Evolutionary conservation across 2,888 invertebrate genomes (phyloP).

Genomic region (Celastrina argiolus): DNA sequence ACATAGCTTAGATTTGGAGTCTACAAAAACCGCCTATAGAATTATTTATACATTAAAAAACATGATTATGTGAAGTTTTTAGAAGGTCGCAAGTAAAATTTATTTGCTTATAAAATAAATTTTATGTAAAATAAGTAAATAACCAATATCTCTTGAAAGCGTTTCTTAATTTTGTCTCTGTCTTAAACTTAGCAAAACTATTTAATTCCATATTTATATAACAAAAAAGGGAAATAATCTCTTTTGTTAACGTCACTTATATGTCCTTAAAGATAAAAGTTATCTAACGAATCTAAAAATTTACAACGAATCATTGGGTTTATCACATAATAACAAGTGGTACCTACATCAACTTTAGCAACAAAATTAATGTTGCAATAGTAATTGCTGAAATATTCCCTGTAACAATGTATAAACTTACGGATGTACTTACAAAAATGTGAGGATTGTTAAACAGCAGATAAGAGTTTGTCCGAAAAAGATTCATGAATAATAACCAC

Average conservation of each 20-base stretch:
- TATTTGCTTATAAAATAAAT: too few species aligned
- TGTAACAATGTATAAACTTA: background rate
- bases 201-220: background rate
- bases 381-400: background rate
- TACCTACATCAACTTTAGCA: background rate
- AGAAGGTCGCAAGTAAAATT: too few species aligned
- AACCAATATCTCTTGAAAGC: background rate
- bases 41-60: too few species aligned
- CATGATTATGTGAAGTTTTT: too few species aligned
- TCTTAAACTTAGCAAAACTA: too few species aligned
- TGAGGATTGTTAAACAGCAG: background rate
- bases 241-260: background rate
- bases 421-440: background rate
- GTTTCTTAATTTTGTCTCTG: too few species aligned
- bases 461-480: constrained; percentile 17
- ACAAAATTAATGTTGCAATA: background rate
- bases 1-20: too few species aligned
- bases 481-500: constrained; percentile 5
- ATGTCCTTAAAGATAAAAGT: constrained; percentile 1
- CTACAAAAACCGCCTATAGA: too few species aligned
- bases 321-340: background rate
- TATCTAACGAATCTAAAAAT: constrained; percentile 2
- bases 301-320: background rate
- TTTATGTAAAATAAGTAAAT: background rate
- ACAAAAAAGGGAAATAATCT: background rate